Percentiles rank a stretch among this genome's conserved stretches.
These are phyloP conservation scores for Ectobius pallidus DNA, from an alignment of 2,888 invertebrate genomes.

Conservation along the genomic window DNA sequence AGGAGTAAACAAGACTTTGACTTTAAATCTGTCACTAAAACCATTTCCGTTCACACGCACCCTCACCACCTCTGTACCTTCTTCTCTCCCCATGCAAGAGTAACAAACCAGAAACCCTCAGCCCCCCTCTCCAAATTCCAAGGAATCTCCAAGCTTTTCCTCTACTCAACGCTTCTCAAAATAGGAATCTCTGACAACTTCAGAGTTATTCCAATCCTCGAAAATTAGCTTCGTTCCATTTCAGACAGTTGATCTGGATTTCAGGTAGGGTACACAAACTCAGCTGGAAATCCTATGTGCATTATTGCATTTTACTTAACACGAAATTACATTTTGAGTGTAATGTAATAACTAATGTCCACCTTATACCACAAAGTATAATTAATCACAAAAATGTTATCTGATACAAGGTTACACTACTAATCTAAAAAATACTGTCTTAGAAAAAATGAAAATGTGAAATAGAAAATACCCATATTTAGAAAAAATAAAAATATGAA, in stretches of 20 bases:
- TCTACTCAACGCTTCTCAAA: neutral
- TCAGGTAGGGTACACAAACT: no score
- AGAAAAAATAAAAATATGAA: no score
- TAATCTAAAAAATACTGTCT: no score
- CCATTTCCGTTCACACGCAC: constrained; percentile 46
- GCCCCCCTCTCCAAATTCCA: neutral
- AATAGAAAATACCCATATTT: no score
- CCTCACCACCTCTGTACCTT: neutral
- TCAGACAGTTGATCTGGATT: neutral
- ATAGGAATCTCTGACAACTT: neutral
- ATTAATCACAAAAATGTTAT: no score
- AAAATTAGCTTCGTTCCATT: neutral
- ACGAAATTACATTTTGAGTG: no score
- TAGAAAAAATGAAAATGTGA: no score
- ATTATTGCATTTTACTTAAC: no score
- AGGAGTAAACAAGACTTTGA: constrained; percentile 5
- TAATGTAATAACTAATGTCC: no score
- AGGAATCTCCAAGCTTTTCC: neutral
- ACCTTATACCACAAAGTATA: no score
- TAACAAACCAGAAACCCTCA: neutral
- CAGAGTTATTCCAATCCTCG: neutral
- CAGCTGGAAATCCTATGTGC: no score
- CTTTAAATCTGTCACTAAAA: constrained; percentile 45
- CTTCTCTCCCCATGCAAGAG: neutral
- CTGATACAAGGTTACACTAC: no score